phyloP scores from a whole-genome alignment of 2,888 invertebrate genomes.

The Disparrhopalites patrizii region DNA sequence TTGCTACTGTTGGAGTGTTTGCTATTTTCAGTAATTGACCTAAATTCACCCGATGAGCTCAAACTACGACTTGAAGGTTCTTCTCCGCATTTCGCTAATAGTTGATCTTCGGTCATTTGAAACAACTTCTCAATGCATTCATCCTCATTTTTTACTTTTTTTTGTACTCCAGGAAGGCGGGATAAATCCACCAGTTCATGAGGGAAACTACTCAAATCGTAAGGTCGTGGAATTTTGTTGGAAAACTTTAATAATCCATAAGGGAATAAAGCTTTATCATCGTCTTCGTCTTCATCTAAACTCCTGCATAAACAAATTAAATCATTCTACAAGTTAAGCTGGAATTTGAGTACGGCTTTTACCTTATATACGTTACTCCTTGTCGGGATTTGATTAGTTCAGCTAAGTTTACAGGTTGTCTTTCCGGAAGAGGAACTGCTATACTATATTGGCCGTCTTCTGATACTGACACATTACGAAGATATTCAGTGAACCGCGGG shows the following conservation, averaged over 20 bases:
- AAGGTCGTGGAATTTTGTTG: background rate
- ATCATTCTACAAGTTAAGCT: background rate
- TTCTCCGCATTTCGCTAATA: background rate
- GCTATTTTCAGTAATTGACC: background rate
- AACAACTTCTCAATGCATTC: constrained; percentile 19
- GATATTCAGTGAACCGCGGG: constrained; percentile 12
- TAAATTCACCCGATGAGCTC: background rate
- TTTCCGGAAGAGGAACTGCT: constrained; percentile 8
- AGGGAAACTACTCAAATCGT: background rate
- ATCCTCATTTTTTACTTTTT: background rate
- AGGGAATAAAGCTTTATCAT: constrained; percentile 35
- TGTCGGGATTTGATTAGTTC: constrained; percentile 14
- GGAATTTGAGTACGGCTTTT: background rate
- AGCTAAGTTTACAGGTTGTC: constrained; percentile 5
- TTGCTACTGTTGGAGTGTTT: background rate
- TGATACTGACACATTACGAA: background rate
- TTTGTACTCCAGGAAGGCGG: background rate
- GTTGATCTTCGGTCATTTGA: background rate
- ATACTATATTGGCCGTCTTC: background rate
- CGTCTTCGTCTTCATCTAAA: background rate
- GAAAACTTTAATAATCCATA: constrained; percentile 33
- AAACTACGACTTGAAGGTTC: background rate
- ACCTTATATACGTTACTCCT: background rate
- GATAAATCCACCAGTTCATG: background rate
- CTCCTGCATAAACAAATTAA: too few species aligned